phyloP scores from a whole-genome alignment of 2,113 vertebrate genomes.

The Passer domesticus region DNA sequence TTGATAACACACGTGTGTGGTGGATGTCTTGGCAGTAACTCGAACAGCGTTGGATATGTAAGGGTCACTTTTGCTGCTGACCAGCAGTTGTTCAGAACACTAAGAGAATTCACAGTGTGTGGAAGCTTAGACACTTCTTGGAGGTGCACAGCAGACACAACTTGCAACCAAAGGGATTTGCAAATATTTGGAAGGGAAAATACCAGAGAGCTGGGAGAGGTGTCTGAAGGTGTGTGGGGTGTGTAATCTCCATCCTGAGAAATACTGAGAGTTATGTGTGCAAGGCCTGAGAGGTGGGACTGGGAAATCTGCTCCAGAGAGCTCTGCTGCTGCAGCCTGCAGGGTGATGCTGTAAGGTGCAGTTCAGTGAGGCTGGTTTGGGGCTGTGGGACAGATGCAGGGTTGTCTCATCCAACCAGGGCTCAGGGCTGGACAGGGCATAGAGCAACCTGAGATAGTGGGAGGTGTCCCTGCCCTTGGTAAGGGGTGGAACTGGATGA shows the following conservation, averaged over 20 bases:
- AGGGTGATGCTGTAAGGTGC: neutral
- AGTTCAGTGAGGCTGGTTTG: neutral
- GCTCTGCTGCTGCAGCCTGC: neutral
- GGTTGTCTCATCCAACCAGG: neutral
- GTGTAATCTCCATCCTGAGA: neutral
- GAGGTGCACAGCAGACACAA: neutral
- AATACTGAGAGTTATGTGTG: neutral
- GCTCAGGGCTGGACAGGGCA: neutral
- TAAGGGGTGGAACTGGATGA: neutral
- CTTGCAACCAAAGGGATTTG: neutral
- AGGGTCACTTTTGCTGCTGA: neutral
- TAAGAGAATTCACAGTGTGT: neutral
- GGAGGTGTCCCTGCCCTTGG: neutral
- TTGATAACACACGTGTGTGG: rapidly evolving
- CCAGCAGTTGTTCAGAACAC: neutral
- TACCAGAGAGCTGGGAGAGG: neutral
- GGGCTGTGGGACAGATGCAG: neutral
- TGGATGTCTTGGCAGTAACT: neutral
- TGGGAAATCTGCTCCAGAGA: neutral
- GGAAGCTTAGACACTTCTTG: neutral
- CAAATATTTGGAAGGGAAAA: neutral
- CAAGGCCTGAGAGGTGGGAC: neutral
- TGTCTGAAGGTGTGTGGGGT: neutral
- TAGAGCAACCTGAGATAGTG: neutral
- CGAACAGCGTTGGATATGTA: neutral